Evolutionary conservation across 2,888 invertebrate genomes (phyloP).

Genomic region (Pandemis heparana): DNA sequence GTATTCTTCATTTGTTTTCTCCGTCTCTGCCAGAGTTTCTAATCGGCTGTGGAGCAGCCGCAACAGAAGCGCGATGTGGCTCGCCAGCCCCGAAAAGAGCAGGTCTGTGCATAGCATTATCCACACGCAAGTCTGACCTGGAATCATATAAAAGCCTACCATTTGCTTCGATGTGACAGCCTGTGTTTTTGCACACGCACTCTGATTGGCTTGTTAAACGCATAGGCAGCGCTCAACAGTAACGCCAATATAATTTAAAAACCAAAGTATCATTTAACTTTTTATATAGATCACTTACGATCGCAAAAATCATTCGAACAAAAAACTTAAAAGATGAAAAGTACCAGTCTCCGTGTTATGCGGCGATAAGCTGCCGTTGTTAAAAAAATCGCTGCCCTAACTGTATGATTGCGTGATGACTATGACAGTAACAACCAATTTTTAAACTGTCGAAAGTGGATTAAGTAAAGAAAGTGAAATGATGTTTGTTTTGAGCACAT

Average conservation of each 20-base stretch:
- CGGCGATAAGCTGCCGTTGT: conserved; percentile 3
- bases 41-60: conserved; percentile 69
- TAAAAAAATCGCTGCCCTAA: conserved; percentile 12
- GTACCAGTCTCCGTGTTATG: neutral
- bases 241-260: neutral
- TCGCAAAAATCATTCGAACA: conserved; percentile 1
- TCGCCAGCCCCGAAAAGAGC: conserved; percentile 76
- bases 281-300: neutral
- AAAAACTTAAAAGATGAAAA: neutral
- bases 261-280: neutral
- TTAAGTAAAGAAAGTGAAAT: conserved; percentile 49
- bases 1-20: conserved; percentile 60
- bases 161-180: conserved; percentile 2
- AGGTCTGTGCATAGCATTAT: conserved; percentile 77
- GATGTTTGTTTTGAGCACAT: conserved; percentile 61
- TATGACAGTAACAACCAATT: conserved; percentile 39
- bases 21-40: conserved; percentile 56
- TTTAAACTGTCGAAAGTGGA: conserved; percentile 46
- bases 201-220: neutral
- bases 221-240: neutral
- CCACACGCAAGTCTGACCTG: conserved; percentile 77
- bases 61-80: conserved; percentile 73
- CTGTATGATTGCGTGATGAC: conserved; percentile 40
- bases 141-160: conserved; percentile 8
- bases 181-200: neutral